Conservation (phyloP, 2,888 invertebrate genomes). For the Tolmerus cingulatus region DNA sequence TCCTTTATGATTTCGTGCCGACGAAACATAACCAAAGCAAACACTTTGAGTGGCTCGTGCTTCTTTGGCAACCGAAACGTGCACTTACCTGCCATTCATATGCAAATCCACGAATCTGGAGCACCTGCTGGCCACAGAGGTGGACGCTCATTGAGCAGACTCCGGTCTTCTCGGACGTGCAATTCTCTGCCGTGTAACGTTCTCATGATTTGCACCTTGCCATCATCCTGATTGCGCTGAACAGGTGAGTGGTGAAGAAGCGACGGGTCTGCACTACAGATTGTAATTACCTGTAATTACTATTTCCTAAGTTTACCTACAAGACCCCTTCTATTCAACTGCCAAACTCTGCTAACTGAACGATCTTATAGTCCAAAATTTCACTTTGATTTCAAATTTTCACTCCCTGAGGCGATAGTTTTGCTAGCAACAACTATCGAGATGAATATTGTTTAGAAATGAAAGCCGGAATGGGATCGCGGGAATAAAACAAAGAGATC, state of each 20-base stretch:
- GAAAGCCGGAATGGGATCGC: background rate
- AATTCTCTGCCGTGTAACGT: background rate
- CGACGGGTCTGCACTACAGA: background rate
- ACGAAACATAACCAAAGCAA: background rate
- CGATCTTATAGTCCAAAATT: background rate
- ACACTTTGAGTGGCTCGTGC: background rate
- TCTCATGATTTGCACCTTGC: background rate
- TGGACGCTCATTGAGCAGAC: background rate
- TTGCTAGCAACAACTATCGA: background rate
- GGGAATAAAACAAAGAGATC: background rate
- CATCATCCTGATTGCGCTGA: background rate
- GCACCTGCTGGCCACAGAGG: background rate
- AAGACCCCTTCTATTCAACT: constrained; percentile 1
- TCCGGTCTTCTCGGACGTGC: background rate
- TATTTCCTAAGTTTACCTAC: background rate
- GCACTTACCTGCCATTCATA: background rate
- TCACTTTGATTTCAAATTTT: constrained; percentile 15
- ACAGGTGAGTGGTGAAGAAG: background rate
- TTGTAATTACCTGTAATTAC: background rate
- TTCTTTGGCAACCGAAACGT: background rate
- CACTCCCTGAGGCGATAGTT: background rate
- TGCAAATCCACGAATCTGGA: constrained; percentile 3
- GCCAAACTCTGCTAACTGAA: background rate
- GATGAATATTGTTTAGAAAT: background rate
- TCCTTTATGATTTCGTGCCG: constrained; percentile 1